Evolutionary conservation across 2,888 invertebrate species (phyloP), one percentile per base, ranked within the genome.

Genomic region (Aphidoletes aphidimyza): DNA sequence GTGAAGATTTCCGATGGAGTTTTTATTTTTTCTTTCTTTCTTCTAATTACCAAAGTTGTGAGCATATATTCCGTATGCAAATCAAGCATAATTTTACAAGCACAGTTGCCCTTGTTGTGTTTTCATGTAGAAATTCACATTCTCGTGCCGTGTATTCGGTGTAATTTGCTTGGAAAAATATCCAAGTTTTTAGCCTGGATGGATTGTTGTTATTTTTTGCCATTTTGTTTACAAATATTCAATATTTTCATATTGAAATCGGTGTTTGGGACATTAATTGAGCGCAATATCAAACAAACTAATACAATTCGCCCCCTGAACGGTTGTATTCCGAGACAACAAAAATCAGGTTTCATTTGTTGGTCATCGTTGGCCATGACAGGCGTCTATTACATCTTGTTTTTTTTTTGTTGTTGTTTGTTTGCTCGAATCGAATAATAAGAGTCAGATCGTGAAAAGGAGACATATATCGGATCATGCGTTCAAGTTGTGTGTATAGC

Each of bases 181-280:
- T 69, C 30, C 47, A 47, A 14, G 11, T 2, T 42, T 42, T 42
- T 14, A 17, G 11, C 30, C 17, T 14, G 69, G 26, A 69, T 69
- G 69, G 30, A 11, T 69, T 69, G 69, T 69, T 69, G 69, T 69
- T 30, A 69, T 69, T 69, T n/a, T n/a, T 69, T 69, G 69, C 69
- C 69, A 69, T 69, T 69, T 69, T 69, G 69, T 69, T 69, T 69
- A 69, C 69, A 30, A 69, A 69, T 69, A 69, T 69, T 69, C 34
- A 34, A 47, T 47, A 14, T 30, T 30, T 69, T 69, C 22, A 30
- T 69, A 30, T 69, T 5, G 19, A 5, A 22, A 17, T 54, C 30
- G 30, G 2, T 69, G 5, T 69, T 69, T 69, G 14, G 8, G 11
- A 1, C 1, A 11, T 34, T 9, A 9, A 14, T 30, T 69, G 6